phyloP scores from a whole-genome alignment of 2,797 vertebrate genomes.

The Rhinella marina region DNA sequence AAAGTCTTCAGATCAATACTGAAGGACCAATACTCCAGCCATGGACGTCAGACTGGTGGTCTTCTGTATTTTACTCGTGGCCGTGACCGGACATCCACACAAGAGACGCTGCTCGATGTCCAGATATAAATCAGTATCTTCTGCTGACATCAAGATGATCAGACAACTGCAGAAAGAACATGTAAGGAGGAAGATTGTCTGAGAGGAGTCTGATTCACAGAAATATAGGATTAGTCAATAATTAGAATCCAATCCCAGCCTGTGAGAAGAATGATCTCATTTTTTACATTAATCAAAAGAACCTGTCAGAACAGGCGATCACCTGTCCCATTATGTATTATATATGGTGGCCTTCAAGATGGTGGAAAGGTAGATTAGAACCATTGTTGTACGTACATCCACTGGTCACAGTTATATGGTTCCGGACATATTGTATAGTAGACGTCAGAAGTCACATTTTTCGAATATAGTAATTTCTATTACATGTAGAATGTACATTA shows the following conservation, averaged over 20 bases:
- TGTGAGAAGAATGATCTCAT: not conserved
- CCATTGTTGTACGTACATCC: no score
- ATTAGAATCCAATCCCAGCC: not conserved
- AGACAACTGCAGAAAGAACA: conserved; percentile 10
- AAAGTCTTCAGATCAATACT: not conserved
- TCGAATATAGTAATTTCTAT: no score
- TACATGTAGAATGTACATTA: no score
- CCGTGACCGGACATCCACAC: conserved; percentile 11
- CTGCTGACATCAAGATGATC: not conserved
- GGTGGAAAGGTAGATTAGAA: not conserved
- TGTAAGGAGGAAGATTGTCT: not conserved
- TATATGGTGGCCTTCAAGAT: not conserved
- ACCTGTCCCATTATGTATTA: no score
- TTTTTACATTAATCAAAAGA: no score
- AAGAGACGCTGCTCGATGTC: not conserved
- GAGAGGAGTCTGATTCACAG: not conserved
- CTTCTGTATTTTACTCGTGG: not conserved
- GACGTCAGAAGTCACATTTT: not conserved
- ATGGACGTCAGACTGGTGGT: conserved; percentile 18
- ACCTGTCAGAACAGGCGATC: no score
- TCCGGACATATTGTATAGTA: not conserved
- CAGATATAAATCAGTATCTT: conserved; percentile 10
- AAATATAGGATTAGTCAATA: not conserved
- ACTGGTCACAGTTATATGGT: not conserved
- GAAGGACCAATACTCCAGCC: not conserved